A percentile compares a stretch with the other conserved stretches of the same genome.
Evolutionary conservation across 2,113 vertebrate genomes (phyloP).

Genomic region (Scytalopus superciliaris): DNA sequence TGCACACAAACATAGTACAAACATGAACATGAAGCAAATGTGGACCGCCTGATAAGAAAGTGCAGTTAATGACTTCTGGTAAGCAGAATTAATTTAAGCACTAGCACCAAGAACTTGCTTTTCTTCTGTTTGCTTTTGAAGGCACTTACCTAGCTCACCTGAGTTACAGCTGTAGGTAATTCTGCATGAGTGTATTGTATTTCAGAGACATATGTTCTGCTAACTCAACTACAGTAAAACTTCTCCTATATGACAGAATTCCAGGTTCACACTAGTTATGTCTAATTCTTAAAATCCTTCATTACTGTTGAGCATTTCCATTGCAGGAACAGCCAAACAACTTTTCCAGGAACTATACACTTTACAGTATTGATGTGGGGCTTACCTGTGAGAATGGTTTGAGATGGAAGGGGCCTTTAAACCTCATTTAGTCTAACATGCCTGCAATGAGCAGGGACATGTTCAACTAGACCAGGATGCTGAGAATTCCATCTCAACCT

Average conservation of each 20-base stretch:
- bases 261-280: not conserved
- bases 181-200: not conserved
- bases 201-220: not conserved
- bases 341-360: not conserved
- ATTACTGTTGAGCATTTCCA: not conserved
- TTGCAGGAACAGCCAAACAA: not conserved
- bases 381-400: not conserved
- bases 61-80: not conserved
- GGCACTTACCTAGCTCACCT: not conserved
- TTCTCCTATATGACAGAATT: not conserved
- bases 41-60: not conserved
- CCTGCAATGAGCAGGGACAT: no score
- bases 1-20: not conserved
- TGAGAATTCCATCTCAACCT: not conserved
- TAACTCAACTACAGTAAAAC: not conserved
- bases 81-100: not conserved
- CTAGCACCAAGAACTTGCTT: not conserved
- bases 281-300: not conserved
- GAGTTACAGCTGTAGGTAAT: not conserved
- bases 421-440: not conserved
- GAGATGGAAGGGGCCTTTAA: not conserved
- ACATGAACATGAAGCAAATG: not conserved
- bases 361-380: not conserved
- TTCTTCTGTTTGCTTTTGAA: not conserved
- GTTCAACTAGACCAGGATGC: not conserved